These are phyloP conservation scores for Gallinago jamesoni DNA, from an alignment of 2,113 vertebrate genomes.

Conservation along the genomic window DNA sequence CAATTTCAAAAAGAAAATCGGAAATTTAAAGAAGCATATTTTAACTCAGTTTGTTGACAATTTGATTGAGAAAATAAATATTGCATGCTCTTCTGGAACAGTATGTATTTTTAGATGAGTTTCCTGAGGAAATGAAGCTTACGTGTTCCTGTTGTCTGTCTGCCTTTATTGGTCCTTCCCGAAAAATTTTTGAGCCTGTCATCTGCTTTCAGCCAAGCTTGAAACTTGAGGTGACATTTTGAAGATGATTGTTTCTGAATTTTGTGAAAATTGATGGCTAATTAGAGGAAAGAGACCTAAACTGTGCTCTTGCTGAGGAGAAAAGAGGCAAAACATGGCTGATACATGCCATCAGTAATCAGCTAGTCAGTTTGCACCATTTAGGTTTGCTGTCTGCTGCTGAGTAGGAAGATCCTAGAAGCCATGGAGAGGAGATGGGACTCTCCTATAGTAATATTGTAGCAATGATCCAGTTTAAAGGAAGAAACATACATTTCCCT, in stretches of 20 bases:
- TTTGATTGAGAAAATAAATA: not conserved
- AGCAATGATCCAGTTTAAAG: not conserved
- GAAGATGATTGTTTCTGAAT: not conserved
- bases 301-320: not conserved
- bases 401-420: not conserved
- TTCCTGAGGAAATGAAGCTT: conserved; percentile 12
- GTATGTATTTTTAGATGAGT: not conserved
- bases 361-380: not conserved
- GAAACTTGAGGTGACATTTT: not conserved
- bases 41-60: not conserved
- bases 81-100: not conserved
- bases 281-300: not conserved
- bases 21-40: not conserved
- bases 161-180: not conserved
- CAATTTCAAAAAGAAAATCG: not conserved
- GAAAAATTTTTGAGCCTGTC: not conserved
- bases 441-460: not conserved
- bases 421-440: not conserved
- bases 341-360: not conserved
- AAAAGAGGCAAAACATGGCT: not conserved
- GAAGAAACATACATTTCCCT: not conserved
- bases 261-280: not conserved
- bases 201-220: not conserved
- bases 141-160: rapidly evolving
- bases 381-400: not conserved